Conservation (phyloP, 2,113 vertebrate species). For the Cyanocitta stelleri region DNA sequence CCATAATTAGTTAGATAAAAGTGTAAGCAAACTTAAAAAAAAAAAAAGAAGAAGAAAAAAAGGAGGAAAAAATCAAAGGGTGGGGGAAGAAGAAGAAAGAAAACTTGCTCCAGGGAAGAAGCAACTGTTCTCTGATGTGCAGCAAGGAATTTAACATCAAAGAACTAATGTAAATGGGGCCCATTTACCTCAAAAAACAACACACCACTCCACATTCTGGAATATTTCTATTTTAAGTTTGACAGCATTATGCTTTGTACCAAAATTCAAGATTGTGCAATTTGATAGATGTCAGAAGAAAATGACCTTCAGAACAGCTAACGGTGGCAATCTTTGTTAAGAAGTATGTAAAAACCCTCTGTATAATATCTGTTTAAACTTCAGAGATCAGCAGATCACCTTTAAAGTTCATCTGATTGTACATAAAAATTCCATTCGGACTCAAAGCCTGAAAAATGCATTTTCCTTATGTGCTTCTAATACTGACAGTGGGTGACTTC, state of each 20-base stretch:
- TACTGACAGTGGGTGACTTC: neutral
- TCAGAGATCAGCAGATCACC: constrained; percentile 22
- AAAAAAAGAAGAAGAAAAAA: neutral
- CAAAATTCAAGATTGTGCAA: constrained; percentile 55
- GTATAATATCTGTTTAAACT: neutral
- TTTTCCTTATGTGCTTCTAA: neutral
- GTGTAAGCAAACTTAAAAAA: constrained; percentile 35
- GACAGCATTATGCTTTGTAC: constrained; percentile 56
- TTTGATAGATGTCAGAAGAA: constrained; percentile 64
- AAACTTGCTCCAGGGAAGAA: constrained; percentile 76
- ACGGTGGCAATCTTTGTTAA: constrained; percentile 18
- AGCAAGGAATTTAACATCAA: constrained; percentile 80
- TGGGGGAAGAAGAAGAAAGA: constrained; percentile 51
- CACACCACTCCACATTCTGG: constrained; percentile 53
- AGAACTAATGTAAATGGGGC: constrained; percentile 74
- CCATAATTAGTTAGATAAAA: constrained; percentile 72
- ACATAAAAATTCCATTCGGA: neutral
- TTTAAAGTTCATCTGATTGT: constrained; percentile 16
- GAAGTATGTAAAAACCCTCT: neutral
- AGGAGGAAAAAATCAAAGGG: constrained; percentile 14
- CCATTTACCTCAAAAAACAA: constrained; percentile 71
- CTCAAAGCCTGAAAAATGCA: neutral
- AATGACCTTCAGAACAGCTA: constrained; percentile 16
- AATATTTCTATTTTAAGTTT: constrained; percentile 64
- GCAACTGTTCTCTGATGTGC: constrained; percentile 77